Percentiles rank a stretch among this genome's conserved stretches.
These are phyloP conservation scores for Oxygymnocypris stewartii DNA, from an alignment of 2,113 vertebrate species.

Conservation along the genomic window DNA sequence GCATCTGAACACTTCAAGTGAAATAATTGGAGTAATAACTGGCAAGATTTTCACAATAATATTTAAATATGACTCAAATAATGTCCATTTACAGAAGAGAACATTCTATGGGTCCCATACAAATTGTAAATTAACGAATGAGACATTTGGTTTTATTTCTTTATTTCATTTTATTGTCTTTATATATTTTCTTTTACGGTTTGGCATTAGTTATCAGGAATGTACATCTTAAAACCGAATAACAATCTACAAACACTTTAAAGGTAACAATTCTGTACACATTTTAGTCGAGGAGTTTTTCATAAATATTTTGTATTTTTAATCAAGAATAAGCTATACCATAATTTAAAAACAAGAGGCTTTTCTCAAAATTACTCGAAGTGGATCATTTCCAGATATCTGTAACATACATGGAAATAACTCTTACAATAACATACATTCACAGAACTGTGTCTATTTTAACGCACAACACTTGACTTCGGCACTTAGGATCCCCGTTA, in stretches of 20 bases:
- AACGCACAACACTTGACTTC: not conserved
- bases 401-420: slow-evolving; percentile 18
- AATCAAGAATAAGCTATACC: slow-evolving; percentile 21
- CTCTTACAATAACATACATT: slow-evolving; percentile 37
- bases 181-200: slow-evolving; percentile 8
- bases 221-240: slow-evolving; percentile 27
- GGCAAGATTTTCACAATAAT: too few species aligned
- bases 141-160: slow-evolving; percentile 8
- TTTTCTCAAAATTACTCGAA: slow-evolving; percentile 21
- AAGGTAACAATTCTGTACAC: slow-evolving; percentile 33
- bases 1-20: too few species aligned
- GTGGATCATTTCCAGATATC: not conserved
- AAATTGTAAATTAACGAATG: not conserved
- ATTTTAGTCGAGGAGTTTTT: not conserved
- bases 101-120: too few species aligned
- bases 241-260: slow-evolving; percentile 31
- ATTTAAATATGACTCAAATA: too few species aligned
- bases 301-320: slow-evolving; percentile 40
- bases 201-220: slow-evolving; percentile 29
- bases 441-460: slow-evolving; percentile 22
- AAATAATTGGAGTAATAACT: too few species aligned
- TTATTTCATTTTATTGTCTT: slow-evolving; percentile 20
- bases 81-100: too few species aligned
- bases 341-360: slow-evolving; percentile 30
- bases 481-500: slow-evolving; percentile 30